Evolutionary conservation across 2,113 vertebrate species (phyloP), one percentile per base, ranked within the genome.

Genomic region (Hippoglossus stenolepis): DNA sequence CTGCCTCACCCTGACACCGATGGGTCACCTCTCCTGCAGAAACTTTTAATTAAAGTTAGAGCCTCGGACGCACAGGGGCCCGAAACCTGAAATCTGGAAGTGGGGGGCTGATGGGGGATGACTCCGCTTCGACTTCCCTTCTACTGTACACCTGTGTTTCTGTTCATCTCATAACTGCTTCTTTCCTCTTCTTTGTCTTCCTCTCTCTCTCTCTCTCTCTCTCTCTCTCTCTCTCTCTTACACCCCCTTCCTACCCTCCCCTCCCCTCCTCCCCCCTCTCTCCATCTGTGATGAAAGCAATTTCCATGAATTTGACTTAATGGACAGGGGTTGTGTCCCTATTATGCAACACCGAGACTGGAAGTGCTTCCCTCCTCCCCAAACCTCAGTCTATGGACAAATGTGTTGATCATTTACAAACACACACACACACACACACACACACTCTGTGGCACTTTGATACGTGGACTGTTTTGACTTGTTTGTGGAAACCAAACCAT

Each of bases 301-400:
- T 92, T 90, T 90, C 78, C 78, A 89, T 79, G 76, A 89, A 90
- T 94, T 90, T 91, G 82, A 90, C 92, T 90, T 92, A 91, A 93
- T 91, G 90, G 91, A 92, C 91, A 62, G 77, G 91, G 88, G 40
- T 90, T 91, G 85, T 80, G 87, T 93, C 89, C 89, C 87, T 89
- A 89, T 91, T 92, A 92, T 73, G 75, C 80, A 91, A 84, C 70
- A 78, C 64, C 35, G 43, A 53, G 72, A 80, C 71, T 85, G 75
- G 77, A 81, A 85, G 84, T 79, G 59, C 73, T 67, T 83, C 81
- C 45, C 35, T 47, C 65, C 73, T 53, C 58, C 66, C 58, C 24
- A 73, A 72, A 68, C 68, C 61, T 65, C 62, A 31, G 45, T 83
- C 70, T 63, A 3, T 61, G 28, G 21, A 45, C 35, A 65, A 70